Percentiles rank a stretch among this genome's conserved stretches.
phyloP scores from a whole-genome alignment of 2,113 vertebrate genomes.

The Melospiza melodia region DNA sequence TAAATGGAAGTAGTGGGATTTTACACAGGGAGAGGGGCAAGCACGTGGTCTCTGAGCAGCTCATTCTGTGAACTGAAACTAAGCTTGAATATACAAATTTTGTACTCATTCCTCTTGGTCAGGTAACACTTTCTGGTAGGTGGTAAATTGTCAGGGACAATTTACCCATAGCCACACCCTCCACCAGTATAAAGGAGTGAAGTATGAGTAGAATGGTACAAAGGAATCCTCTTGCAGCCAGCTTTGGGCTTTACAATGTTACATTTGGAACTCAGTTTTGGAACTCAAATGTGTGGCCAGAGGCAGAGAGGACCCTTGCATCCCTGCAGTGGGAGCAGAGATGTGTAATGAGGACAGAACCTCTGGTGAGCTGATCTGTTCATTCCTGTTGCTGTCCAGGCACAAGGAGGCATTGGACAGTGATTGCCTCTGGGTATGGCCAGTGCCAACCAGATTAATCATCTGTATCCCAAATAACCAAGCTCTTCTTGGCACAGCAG shows the following conservation, averaged over 20 bases:
- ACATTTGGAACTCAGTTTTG: not conserved
- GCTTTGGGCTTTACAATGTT: not conserved
- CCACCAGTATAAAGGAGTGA: not conserved
- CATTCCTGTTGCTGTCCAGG: not conserved
- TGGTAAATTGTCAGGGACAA: not conserved
- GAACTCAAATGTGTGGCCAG: not conserved
- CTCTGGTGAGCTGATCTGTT: not conserved
- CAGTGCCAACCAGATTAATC: not conserved
- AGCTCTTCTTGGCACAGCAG: not conserved
- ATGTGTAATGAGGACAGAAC: not conserved
- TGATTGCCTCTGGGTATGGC: not conserved
- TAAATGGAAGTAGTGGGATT: not conserved
- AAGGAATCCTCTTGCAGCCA: not conserved
- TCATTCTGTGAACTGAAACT: not conserved
- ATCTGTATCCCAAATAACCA: not conserved
- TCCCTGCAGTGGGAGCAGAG: not conserved
- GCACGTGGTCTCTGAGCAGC: not conserved
- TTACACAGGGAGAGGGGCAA: not conserved
- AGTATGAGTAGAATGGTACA: not conserved
- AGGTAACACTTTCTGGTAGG: not conserved
- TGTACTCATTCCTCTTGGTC: not conserved
- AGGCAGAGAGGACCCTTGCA: not conserved
- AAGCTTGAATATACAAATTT: not conserved
- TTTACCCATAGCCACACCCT: not conserved
- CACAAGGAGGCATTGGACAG: not conserved